Percentiles rank a stretch among this genome's conserved stretches.
Conservation (phyloP, 2,113 vertebrate genomes). For the Apteryx mantelli region DNA sequence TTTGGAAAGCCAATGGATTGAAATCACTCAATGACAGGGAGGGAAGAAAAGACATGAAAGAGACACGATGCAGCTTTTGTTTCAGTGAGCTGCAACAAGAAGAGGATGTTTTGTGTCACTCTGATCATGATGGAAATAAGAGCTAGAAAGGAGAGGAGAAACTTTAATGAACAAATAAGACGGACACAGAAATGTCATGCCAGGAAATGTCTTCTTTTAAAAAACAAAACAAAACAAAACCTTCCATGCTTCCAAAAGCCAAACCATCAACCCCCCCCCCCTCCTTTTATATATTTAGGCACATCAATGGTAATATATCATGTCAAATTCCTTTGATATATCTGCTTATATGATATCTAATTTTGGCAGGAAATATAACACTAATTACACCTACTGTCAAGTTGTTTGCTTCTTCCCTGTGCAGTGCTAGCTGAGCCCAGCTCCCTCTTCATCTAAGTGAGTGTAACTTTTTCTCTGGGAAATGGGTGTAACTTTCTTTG, state of each 20-base stretch:
- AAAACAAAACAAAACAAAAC: neutral
- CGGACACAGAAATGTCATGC: neutral
- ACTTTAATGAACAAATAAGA: neutral
- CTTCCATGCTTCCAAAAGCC: neutral
- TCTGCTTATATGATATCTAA: constrained; percentile 20
- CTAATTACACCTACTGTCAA: constrained; percentile 56
- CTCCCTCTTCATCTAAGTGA: neutral
- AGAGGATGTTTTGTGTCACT: neutral
- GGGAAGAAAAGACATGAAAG: neutral
- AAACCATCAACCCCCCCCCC: neutral
- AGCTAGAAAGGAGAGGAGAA: constrained; percentile 1
- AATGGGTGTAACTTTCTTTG: neutral
- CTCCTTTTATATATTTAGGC: neutral
- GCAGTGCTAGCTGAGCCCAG: neutral
- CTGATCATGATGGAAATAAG: neutral
- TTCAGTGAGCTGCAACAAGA: neutral
- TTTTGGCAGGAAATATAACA: constrained; percentile 44
- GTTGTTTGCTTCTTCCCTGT: constrained; percentile 8
- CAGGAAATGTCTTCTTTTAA: neutral
- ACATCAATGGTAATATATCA: neutral
- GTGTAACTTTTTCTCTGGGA: neutral
- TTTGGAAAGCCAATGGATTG: neutral
- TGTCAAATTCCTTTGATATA: neutral
- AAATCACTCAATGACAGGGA: neutral
- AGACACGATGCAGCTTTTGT: neutral